Evolutionary conservation across 1,140 invertebrate genomes (phyloP), one percentile per base, ranked within the genome.

Genomic region (Nautilus pompilius): DNA sequence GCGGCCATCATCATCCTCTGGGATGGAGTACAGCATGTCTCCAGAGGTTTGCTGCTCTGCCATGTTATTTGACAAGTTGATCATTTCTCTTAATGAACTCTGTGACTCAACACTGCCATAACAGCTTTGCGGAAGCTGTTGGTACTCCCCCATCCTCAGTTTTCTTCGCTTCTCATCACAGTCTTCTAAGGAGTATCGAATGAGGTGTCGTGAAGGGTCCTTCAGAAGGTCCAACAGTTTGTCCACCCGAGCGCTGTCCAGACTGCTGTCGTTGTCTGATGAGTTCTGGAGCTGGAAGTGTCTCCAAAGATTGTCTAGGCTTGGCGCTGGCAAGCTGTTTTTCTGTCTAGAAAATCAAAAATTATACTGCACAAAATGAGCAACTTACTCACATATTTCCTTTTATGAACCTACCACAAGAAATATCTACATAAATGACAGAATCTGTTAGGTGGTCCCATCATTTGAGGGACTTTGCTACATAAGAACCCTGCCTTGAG

Each of bases 251-350:
- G 68, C 62, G 17, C 71, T 74, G 49, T 72, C 69, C 48, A 77
- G 28, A n/a, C 72, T 71, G 54, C 66, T 74, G 30, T 76, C 71
- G 32, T 59, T 67, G 24, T 60, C 60, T 17, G 60, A 63, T 15
- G 70, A 65, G 22, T 70, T 74, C 15, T 63, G 60, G 30, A 77
- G 72, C 59, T 75, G 67, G 62, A 77, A 80, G 41, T 70, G 56
- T 26, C 70, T 60, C 78, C 78, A 80, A 62, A 79, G 54, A 28
- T 70, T 60, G 45, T 76, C 71, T 8, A 80, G 69, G n/a, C n/a
- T n/a, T n/a, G n/a, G n/a, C n/a, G n/a, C n/a, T n/a, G n/a, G n/a
- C n/a, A n/a, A n/a, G n/a, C n/a, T n/a, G n/a, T n/a, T n/a, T n/a
- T n/a, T n/a, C n/a, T n/a, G n/a, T n/a, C n/a, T n/a, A n/a, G n/a